Evolutionary conservation across 2,113 vertebrate genomes (phyloP), one percentile per base, ranked within the genome.

Genomic region (Ochotona princeps): DNA sequence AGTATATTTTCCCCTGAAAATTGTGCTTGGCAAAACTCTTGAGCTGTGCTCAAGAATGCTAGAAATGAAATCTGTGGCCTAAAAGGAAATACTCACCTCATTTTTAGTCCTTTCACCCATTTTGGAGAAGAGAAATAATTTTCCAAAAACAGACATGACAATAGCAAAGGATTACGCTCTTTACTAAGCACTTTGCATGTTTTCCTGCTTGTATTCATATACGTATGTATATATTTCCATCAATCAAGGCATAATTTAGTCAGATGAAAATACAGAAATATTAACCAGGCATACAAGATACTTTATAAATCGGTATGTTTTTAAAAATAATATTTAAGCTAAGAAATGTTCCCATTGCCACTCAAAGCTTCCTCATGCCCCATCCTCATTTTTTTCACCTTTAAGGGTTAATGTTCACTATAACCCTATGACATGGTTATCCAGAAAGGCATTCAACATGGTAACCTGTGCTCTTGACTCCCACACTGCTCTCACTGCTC

Each of bases 21-120:
- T 1, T 86, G 8, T 57, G 10, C 49, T 63, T 67, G 89, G 74
- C 72, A 85, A 90, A 21, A 26, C 47, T 92, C 67, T 78, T 82
- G 25, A 79, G 35, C 63, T 94, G 26, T 75, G 47, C 65, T 89
- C 47, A 63, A 67, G 13, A 73, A 87, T 51, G 61, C 51, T 26
- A 47, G n/a, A 21, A 67, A 35, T 44, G 18, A 93, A 88, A 66
- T 65, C 74, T 88, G 11, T 47, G 20, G 7, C 75, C n/a, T 57
- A 38, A 82, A 73, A 94, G 25, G n/a, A 94, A 75, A 91, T 26
- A 7, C 15, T 88, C 10, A 51, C 47, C 61, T 88, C 21, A n/a
- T 57, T 92, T 88, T 63, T 30, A 67, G 44, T 67, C n/a, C 44
- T 80, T 69, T 61, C 14, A 35, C 69, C 57, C 35, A 38, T 35